Base-by-base conservation (phyloP, 2,888 invertebrate genomes). In the Rhogogaster chlorosoma region DNA sequence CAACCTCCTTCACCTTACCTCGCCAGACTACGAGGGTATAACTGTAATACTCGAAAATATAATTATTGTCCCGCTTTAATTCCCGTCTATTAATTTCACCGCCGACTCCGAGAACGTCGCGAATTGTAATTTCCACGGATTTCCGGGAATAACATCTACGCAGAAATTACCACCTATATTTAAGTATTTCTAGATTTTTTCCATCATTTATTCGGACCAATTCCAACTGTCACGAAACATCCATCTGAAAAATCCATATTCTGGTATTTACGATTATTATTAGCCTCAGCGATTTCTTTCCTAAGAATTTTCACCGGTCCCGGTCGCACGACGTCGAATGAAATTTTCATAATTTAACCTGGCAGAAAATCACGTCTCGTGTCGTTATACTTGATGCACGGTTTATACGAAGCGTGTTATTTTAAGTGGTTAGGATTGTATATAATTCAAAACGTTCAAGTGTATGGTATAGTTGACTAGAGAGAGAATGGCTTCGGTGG, bases 351-450 rank as follows among this genome's bases (percentile, higher is more conserved):
- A 26, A 42, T 73, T 42, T 42, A n/a, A 18, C 32, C 36, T n/a
- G 22, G 3, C 10, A 42, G 90, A 92, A 93, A 93, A 93, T 92
- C 92, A 93, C 92, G 92, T 92, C 92, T 93, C 92, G 38, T 73
- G 38, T 73, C 71, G 71, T 73, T 73, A 42, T 38, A 73, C 71
- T 89, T 92, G 92, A 93, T 93, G 92, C 91, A 90, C 90, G 91
- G 91, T 92, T 92, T 92, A 92, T 92, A 92, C 92, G 90, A 91
- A 90, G 89, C 91, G 91, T 92, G 92, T 92, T 93, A 93, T 93
- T 93, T 92, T 92, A 93, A 93, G 93, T 91, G 91, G 89, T 89
- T 32, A 89, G 88, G 90, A 89, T 90, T 91, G 91, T 92, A 92
- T 73, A 42, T 92, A 92, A 92, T 91, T 92, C 91, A 90, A 89